A percentile compares a stretch with the other conserved stretches of the same genome.
Evolutionary conservation across 2,113 vertebrate species (phyloP).

Genomic region (Dasyurus viverrinus): DNA sequence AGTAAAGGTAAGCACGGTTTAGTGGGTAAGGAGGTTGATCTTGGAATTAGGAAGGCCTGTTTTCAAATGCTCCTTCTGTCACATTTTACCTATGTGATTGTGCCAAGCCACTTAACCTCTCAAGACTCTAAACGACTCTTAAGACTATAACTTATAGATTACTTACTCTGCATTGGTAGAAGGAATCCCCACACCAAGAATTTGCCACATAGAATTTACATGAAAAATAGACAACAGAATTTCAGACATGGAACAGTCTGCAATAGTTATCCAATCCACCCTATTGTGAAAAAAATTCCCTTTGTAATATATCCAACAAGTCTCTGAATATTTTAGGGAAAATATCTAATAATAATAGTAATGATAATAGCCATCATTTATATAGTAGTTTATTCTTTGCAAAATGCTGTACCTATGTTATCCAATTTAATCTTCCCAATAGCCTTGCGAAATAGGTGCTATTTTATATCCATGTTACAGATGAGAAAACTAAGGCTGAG

Average conservation of each 20-base stretch:
- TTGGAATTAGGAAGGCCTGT: background rate
- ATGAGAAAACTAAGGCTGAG: background rate
- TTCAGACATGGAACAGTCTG: background rate
- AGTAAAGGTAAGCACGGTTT: background rate
- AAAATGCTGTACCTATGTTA: background rate
- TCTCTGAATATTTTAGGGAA: background rate
- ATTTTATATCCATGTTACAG: background rate
- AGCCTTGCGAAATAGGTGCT: background rate
- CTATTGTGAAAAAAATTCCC: background rate
- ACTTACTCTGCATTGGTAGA: background rate
- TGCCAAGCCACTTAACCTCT: background rate
- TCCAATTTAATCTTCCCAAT: background rate
- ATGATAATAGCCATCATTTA: background rate
- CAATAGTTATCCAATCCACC: background rate
- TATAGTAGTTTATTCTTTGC: background rate
- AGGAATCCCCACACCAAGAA: background rate
- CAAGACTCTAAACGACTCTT: background rate
- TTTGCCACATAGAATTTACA: background rate
- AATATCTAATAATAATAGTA: background rate
- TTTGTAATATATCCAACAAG: background rate
- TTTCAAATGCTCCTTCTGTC: background rate
- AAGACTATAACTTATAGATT: background rate
- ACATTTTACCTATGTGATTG: background rate
- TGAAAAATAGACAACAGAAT: background rate
- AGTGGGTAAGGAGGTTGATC: background rate